Percentiles rank a stretch among this genome's conserved stretches.
phyloP scores from a whole-genome alignment of 92 coral and sea anemone genomes.

The Parazoanthus darwini region DNA sequence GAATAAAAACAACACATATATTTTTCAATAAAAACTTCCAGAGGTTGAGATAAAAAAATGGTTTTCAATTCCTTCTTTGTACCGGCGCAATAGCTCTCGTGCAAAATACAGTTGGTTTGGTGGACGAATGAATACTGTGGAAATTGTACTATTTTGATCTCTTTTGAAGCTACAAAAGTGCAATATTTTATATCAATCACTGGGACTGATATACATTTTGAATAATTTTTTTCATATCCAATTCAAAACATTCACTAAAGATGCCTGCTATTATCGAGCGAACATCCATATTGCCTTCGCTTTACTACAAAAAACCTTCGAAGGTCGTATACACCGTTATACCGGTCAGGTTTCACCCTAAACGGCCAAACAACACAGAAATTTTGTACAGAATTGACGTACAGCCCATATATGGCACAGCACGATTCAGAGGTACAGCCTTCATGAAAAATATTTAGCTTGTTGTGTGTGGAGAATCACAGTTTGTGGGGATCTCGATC shows the following conservation, averaged over 20 bases:
- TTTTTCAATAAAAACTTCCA: too few species aligned
- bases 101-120: not conserved
- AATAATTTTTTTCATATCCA: not conserved
- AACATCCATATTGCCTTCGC: not conserved
- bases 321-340: not conserved
- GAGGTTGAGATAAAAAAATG: not conserved
- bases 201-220: not conserved
- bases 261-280: conserved; percentile 7
- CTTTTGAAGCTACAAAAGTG: not conserved
- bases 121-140: not conserved
- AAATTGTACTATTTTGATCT: not conserved
- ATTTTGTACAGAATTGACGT: conserved; percentile 1
- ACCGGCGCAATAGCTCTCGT: too few species aligned
- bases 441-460: too few species aligned
- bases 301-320: not conserved
- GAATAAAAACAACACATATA: not conserved
- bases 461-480: not conserved
- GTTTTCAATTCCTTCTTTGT: too few species aligned
- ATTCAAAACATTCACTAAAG: not conserved
- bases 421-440: not conserved
- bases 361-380: conserved; percentile 6
- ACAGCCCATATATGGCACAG: not conserved
- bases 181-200: not conserved
- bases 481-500: too few species aligned
- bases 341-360: not conserved